Evolutionary conservation across 2,113 vertebrate species (phyloP), one percentile per base, ranked within the genome.

Genomic region (Helogale parvula): DNA sequence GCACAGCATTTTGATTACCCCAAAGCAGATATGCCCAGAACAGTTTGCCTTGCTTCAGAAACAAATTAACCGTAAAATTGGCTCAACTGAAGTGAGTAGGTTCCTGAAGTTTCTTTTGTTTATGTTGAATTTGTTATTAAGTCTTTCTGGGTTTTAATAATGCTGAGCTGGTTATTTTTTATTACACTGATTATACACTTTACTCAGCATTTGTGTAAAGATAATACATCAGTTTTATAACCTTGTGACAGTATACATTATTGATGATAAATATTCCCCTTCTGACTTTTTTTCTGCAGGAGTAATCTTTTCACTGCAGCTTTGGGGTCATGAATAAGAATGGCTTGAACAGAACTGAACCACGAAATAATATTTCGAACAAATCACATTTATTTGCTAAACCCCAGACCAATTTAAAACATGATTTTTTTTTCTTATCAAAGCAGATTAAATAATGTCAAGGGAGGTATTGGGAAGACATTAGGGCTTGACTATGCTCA

Each of bases 221-320:
- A 81, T 95, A 95, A 96, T 93, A 83, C 52, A 52, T 95, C 65
- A 76, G 54, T 94, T 96, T 94, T 93, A 92, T 93, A 96, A 92
- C n/a, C 38, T 89, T 47, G 31, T 83, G 81, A 33, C 83, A 92
- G 77, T 76, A 92, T 93, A 94, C 97, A 93, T 94, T 79, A 94
- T 60, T 74, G 29, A 93, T 91, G 79, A 76, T 47, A 96, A 92
- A 90, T 92, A 84, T 29, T 88, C n/a, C 35, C 71, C 45, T 92
- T 91, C 68, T 65, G 19, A 52, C 57, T 45, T 47, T 82, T 92
- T 96, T 82, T 76, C 76, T 97, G 38, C 71, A 77, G 57, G 82
- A 86, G 5, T 72, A 50, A 87, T 89, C 88, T 90, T 82, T 95
- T 95, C 66, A 25, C 38, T 89, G 79, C 7, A 74, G 27, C 63